Evolutionary conservation across 1,140 invertebrate species (phyloP), one percentile per base, ranked within the genome.

Genomic region (Augochlora pura): DNA sequence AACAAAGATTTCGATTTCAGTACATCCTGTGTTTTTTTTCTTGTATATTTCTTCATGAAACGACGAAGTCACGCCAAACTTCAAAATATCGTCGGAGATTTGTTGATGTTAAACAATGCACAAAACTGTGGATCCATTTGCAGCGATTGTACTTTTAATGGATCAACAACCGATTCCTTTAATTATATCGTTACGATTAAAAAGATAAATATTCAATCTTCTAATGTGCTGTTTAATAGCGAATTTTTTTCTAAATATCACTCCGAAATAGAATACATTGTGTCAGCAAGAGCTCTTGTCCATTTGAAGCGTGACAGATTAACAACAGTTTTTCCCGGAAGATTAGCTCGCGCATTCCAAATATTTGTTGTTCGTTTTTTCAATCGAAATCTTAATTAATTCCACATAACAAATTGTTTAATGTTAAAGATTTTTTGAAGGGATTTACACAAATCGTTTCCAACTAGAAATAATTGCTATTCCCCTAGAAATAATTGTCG

Each of bases 101-200:
- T 77, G 69, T 72, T 78, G 32, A 78, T 54, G 21, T 78, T 72
- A 78, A 72, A 72, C 62, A 65, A 65, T 57, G n/a, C 14, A 57
- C 16, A 16, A 32, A 72, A 8, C 21, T 49, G 65, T 72, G 42
- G 21, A 57, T 65, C 16, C 25, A 78, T 78, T 54, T 65, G 23
- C n/a, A 64, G 42, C 38, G 18, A 42, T 0, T 8, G 21, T 52
- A 7, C 39, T 12, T 23, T 27, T 32, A 16, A 62, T 46, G 38
- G 27, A 39, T 25, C 21, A 39, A 71, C 25, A 57, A 25, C 0
- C 21, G 12, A 77, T 16, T 10, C 38, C 38, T 23, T 42, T 42
- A 74, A 39, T 52, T 8, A 21, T n/a, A 16, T 27, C 32, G 38
- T 52, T 49, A 38, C 6, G 38, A 38, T 14, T 16, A 12, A 3